Base-by-base conservation (phyloP, 2,113 vertebrate species). In the Mastomys natalensis region DNA sequence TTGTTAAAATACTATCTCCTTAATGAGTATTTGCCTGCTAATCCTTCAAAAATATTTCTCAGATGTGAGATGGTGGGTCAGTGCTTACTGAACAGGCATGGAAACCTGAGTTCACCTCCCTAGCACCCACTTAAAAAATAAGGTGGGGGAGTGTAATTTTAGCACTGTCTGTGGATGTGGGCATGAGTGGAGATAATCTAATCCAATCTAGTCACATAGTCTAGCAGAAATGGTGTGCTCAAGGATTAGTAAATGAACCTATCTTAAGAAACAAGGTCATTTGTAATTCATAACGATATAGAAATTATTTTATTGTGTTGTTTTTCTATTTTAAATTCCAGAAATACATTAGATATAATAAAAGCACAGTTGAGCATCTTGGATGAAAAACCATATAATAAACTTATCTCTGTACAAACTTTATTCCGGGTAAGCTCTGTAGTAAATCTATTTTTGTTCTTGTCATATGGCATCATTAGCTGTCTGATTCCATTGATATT, bases 391-490 rank as follows among this genome's bases (percentile, higher is more conserved):
- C 64, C 73, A 62, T 34, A 62, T 5, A 68, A 73, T 58, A 1
- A 24, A 4, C 58, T 72, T 74, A 72, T 60, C 62, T 55, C 62
- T 91, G 3, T 5, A 87, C 76, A 88, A 73, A 58, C 1, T 81
- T 85, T 90, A 91, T 89, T 86, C 19, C 60, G 15, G 4, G 31
- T 45, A 90, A 89, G 29, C 2, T 17, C 10, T 84, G 5, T 93
- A 6, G 55, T 74, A 89, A 89, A 53, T 86, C 7, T 60, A n/a
- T 7, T 95, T 80, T 87, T 85, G n/a, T 58, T 94, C 84, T 87
- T 86, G n/a, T 66, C 53, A 89, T 13, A n/a, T 87, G 72, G 24
- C 17, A 84, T 87, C 15, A 87, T 84, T 90, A 77, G 76, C 53
- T 70, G 15, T 78, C 17, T 95, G 70, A 58, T 93, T 60, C 76